These are phyloP conservation scores for Austrofundulus limnaeus DNA, from an alignment of 2,113 vertebrate species.

Conservation along the genomic window DNA sequence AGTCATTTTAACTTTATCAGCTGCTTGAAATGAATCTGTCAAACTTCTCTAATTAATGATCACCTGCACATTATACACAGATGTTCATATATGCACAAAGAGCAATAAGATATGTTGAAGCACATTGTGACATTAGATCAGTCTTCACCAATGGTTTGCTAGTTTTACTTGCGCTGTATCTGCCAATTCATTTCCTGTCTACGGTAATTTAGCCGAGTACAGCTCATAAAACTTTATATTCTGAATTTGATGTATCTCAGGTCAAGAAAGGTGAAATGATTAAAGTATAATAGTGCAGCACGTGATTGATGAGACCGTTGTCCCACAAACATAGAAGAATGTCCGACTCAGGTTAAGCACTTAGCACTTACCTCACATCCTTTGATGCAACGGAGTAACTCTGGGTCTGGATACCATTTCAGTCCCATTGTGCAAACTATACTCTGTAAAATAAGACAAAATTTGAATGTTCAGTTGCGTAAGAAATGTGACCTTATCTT, in stretches of 20 bases:
- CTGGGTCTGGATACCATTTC: slow-evolving; percentile 94
- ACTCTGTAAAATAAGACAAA: slow-evolving; percentile 78
- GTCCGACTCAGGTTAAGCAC: slow-evolving; percentile 1
- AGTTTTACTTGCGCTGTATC: slow-evolving; percentile 7
- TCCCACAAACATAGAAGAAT: slow-evolving; percentile 10
- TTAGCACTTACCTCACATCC: slow-evolving; percentile 91
- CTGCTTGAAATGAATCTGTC: not conserved
- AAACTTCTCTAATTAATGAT: slow-evolving; percentile 1
- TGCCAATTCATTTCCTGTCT: slow-evolving; percentile 11
- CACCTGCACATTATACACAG: not conserved
- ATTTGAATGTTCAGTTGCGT: slow-evolving; percentile 6
- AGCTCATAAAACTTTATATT: slow-evolving; percentile 17
- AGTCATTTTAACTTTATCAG: not conserved
- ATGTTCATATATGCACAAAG: not conserved
- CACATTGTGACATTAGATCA: slow-evolving; percentile 1
- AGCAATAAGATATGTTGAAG: not conserved
- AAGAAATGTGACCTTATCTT: slow-evolving; percentile 9
- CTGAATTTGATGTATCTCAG: slow-evolving; percentile 7
- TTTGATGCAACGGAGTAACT: slow-evolving; percentile 93
- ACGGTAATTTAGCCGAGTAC: slow-evolving; percentile 13
- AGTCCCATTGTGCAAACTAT: slow-evolving; percentile 92
- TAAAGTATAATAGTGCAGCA: slow-evolving; percentile 15
- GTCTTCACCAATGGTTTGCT: slow-evolving; percentile 7
- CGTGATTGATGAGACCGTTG: slow-evolving; percentile 25
- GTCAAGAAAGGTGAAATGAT: slow-evolving; percentile 17